Conservation (phyloP, 2,888 invertebrate genomes). For the Acronicta alni region DNA sequence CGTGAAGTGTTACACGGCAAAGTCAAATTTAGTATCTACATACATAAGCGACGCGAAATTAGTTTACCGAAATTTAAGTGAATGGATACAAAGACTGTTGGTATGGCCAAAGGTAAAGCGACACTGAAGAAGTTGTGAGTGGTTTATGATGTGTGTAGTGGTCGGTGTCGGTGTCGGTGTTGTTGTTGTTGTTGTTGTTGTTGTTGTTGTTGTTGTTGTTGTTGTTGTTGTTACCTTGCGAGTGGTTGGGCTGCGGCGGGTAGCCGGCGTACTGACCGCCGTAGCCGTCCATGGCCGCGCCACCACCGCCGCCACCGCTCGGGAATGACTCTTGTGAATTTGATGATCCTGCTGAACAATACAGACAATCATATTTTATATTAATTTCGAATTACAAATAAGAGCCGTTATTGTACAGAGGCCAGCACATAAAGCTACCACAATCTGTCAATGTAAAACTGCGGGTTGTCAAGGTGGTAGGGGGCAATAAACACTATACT, state of each 20-base stretch:
- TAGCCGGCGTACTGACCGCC: constrained; percentile 91
- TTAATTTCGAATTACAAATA: no score
- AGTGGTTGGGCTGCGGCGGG: constrained; percentile 91
- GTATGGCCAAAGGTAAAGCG: constrained; percentile 30
- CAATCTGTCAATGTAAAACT: no score
- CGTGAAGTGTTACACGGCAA: neutral
- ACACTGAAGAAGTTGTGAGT: constrained; percentile 14
- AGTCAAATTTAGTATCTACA: no score
- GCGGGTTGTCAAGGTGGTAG: no score
- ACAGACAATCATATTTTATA: neutral
- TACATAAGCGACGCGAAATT: neutral
- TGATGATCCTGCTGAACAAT: constrained; percentile 91
- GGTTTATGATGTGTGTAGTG: neutral
- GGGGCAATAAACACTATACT: no score
- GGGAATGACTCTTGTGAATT: constrained; percentile 98
- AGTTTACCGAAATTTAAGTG: neutral
- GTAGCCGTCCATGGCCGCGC: constrained; percentile 95
- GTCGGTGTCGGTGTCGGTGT: neutral
- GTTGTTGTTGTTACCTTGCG: constrained; percentile 93
- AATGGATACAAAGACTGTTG: constrained; percentile 8
- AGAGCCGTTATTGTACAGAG: no score
- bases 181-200: no score
- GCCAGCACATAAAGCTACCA: no score
- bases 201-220: no score
- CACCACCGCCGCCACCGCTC: constrained; percentile 90